A percentile compares a stretch with the other conserved stretches of the same genome.
Evolutionary conservation across 2,113 vertebrate genomes (phyloP).

Genomic region (Python bivittatus): DNA sequence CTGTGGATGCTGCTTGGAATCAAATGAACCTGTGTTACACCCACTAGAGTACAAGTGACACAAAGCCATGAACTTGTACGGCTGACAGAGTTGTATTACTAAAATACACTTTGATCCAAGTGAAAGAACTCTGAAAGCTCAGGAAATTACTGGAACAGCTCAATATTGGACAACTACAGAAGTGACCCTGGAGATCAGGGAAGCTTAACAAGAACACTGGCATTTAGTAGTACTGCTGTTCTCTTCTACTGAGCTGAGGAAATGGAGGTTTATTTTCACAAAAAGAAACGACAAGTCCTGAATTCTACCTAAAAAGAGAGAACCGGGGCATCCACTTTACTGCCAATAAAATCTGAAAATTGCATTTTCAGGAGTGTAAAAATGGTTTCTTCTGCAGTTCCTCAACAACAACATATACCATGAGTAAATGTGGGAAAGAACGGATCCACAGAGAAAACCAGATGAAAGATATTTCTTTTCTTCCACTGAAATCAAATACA

Average conservation of each 20-base stretch:
- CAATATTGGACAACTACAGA: slow-evolving; percentile 13
- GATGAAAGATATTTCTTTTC: neutral
- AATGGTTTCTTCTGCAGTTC: neutral
- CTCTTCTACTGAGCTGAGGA: neutral
- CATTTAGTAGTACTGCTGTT: neutral
- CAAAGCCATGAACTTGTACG: neutral
- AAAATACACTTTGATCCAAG: neutral
- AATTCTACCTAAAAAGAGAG: neutral
- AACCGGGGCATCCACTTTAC: neutral
- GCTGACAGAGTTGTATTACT: neutral
- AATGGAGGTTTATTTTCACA: neutral
- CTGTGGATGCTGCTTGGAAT: neutral
- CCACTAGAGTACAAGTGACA: neutral
- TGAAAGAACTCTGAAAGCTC: neutral
- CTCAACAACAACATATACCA: neutral
- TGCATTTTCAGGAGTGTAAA: neutral
- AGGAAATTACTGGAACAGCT: neutral
- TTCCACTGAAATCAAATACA: neutral
- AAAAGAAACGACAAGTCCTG: neutral
- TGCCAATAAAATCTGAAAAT: slow-evolving; percentile 12
- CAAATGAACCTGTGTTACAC: neutral
- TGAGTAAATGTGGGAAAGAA: neutral
- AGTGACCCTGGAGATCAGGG: slow-evolving; percentile 28
- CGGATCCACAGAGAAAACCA: neutral
- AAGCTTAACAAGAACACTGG: neutral